A percentile compares a stretch with the other conserved stretches of the same genome.
These are phyloP conservation scores for Origma solitaria DNA, from an alignment of 2,113 vertebrate genomes.

Conservation along the genomic window DNA sequence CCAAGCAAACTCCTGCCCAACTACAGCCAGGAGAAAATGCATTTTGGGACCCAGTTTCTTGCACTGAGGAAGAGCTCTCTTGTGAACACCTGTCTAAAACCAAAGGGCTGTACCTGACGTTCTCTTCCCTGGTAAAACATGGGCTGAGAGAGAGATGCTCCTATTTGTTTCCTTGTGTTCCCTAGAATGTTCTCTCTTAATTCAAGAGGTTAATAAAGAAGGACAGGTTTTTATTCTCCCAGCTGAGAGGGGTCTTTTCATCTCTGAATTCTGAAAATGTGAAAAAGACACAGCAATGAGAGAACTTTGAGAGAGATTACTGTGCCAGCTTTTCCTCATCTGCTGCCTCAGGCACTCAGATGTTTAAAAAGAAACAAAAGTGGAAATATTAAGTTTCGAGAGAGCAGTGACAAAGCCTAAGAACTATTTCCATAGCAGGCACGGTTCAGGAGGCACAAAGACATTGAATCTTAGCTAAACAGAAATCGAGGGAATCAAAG, in stretches of 20 bases:
- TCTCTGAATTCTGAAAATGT: neutral
- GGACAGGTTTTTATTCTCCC: neutral
- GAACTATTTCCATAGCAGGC: neutral
- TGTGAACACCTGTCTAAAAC: neutral
- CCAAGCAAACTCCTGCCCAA: neutral
- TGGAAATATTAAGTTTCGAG: slow-evolving; percentile 35
- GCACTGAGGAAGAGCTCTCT: neutral
- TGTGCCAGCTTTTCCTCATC: neutral
- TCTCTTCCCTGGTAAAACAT: neutral
- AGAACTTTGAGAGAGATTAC: slow-evolving; percentile 11
- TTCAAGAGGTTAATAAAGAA: neutral
- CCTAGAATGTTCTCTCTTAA: neutral
- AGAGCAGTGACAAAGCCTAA: neutral
- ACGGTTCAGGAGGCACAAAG: neutral
- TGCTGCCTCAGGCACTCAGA: slow-evolving; percentile 1
- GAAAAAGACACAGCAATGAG: neutral
- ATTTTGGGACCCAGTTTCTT: neutral
- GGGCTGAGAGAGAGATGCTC: neutral
- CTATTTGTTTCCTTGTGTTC: neutral
- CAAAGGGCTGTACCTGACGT: neutral
- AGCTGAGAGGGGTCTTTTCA: neutral
- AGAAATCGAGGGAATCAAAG: neutral
- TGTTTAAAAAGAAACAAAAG: slow-evolving; percentile 39
- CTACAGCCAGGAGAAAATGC: neutral
- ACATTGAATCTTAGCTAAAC: neutral